Evolutionary conservation across 2,888 invertebrate species (phyloP).

Genomic region (Uloborus plumipes): DNA sequence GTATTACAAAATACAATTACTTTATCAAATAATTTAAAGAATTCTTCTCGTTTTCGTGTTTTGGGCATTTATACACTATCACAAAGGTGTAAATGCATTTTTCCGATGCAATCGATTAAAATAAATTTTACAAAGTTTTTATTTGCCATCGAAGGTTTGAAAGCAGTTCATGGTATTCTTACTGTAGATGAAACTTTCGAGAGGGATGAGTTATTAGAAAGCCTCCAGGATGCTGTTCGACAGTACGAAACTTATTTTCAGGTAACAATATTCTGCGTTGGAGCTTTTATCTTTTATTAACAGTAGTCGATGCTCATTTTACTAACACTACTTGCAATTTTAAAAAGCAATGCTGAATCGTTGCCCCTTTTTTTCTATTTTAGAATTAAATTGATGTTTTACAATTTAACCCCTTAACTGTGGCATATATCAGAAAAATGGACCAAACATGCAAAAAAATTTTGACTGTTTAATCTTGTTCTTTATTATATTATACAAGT

Average conservation of each 20-base stretch:
- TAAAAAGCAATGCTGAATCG: too few species aligned
- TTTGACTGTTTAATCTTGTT: too few species aligned
- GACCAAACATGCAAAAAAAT: too few species aligned
- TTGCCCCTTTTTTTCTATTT: too few species aligned
- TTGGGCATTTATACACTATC: slow-evolving; percentile 42
- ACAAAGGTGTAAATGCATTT: slow-evolving; percentile 32
- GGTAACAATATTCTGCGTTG: slow-evolving; percentile 8
- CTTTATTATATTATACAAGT: too few species aligned
- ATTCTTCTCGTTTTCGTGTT: slow-evolving; percentile 35
- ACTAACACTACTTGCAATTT: too few species aligned
- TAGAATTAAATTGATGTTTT: too few species aligned
- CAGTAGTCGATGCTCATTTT: too few species aligned
- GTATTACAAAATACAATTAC: slow-evolving; percentile 38
- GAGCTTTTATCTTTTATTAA: neutral
- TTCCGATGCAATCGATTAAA: slow-evolving; percentile 53
- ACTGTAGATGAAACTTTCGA: slow-evolving; percentile 21
- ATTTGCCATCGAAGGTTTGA: slow-evolving; percentile 42
- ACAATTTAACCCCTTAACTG: too few species aligned
- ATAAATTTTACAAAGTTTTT: slow-evolving; percentile 43
- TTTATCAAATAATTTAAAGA: slow-evolving; percentile 46
- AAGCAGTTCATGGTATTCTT: slow-evolving; percentile 11
- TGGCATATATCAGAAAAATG: too few species aligned
- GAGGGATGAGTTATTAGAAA: slow-evolving; percentile 14
- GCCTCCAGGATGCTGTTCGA: slow-evolving; percentile 33
- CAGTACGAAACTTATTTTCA: slow-evolving; percentile 53